A percentile compares a stretch with the other conserved stretches of the same genome.
Evolutionary conservation across 2,888 invertebrate genomes (phyloP).

Genomic region (Sicus ferrugineus): DNA sequence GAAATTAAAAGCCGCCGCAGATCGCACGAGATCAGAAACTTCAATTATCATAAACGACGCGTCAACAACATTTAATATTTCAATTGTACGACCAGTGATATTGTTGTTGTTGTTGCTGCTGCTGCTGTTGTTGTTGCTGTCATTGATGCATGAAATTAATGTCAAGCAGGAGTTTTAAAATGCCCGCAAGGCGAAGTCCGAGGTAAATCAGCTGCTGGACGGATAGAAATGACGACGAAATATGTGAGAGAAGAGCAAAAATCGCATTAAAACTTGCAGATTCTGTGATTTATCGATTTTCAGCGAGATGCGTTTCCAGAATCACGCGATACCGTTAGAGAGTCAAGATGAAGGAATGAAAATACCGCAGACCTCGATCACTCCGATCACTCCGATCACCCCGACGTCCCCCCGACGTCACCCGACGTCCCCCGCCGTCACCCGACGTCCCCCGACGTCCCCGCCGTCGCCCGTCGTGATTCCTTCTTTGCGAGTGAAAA

Average conservation of each 20-base stretch:
- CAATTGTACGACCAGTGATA: background rate
- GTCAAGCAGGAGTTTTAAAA: background rate
- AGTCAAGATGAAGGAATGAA: too few species aligned
- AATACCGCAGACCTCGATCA: too few species aligned
- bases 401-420: too few species aligned
- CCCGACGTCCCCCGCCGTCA: too few species aligned
- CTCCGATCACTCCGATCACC: too few species aligned
- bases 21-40: conserved; percentile 22
- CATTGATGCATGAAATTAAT: conserved; percentile 18
- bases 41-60: conserved; percentile 32
- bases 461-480: too few species aligned
- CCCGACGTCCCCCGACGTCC: too few species aligned
- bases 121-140: background rate
- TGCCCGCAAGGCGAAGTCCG: conserved; percentile 11
- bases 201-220: conserved; percentile 10
- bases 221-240: background rate
- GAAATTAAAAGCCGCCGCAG: background rate
- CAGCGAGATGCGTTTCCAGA: too few species aligned
- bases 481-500: too few species aligned
- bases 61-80: conserved; percentile 25
- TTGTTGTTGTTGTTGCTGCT: conserved; percentile 2
- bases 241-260: background rate
- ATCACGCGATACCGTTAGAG: too few species aligned
- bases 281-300: too few species aligned
- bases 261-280: background rate